A percentile compares a stretch with the other conserved stretches of the same genome.
phyloP scores from a whole-genome alignment of 2,113 vertebrate species.

The Lynx canadensis region DNA sequence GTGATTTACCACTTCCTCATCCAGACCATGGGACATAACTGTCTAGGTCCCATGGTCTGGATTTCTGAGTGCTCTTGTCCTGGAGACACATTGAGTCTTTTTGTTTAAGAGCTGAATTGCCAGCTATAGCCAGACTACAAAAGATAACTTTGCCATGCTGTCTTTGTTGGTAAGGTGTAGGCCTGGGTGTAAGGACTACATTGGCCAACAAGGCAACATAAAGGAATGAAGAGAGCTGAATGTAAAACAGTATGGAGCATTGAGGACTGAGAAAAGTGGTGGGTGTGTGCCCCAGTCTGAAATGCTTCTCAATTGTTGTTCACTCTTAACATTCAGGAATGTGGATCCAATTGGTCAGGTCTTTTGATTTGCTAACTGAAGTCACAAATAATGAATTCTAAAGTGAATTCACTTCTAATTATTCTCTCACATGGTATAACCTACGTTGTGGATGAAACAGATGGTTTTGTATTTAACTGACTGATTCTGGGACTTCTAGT shows the following conservation, averaged over 20 bases:
- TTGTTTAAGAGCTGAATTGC: not conserved
- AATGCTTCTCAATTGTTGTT: not conserved
- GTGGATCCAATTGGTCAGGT: not conserved
- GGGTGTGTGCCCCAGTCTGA: not conserved
- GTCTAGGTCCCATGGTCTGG: fast-evolving
- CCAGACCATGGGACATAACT: not conserved
- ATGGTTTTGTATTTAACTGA: not conserved
- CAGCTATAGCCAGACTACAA: not conserved
- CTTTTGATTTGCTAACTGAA: not conserved
- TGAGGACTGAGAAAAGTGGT: not conserved
- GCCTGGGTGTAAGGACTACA: not conserved
- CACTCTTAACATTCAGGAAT: not conserved
- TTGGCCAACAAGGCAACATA: not conserved
- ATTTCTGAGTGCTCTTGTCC: not conserved
- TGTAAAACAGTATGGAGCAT: not conserved
- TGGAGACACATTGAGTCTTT: not conserved
- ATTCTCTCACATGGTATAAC: not conserved
- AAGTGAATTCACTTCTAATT: not conserved
- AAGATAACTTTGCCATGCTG: not conserved
- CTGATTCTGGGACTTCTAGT: not conserved
- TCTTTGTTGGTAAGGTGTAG: not conserved
- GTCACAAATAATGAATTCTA: not conserved
- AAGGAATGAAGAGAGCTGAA: not conserved
- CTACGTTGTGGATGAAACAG: not conserved
- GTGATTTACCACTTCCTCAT: not conserved